phyloP scores from a whole-genome alignment of 1,140 invertebrate species.

The Homalodisca vitripennis region DNA sequence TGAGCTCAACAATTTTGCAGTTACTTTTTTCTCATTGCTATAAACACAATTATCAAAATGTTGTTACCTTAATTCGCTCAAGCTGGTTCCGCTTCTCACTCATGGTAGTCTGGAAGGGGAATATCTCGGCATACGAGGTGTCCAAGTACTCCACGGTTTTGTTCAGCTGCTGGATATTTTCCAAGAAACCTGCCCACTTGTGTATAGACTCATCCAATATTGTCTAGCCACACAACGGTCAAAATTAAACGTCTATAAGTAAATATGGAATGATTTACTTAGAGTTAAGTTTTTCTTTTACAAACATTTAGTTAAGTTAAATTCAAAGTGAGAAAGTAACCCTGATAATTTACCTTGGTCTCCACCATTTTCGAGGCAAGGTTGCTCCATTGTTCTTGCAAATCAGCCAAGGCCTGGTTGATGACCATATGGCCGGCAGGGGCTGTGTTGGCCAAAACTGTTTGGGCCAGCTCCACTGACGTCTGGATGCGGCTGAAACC shows the following conservation, averaged over 20 bases:
- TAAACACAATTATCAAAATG: too few relatives aligned
- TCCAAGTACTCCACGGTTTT: slow-evolving; percentile 81
- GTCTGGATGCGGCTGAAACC: slow-evolving; percentile 84
- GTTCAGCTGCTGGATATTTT: slow-evolving; percentile 81
- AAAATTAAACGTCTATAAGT: neutral
- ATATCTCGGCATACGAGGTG: slow-evolving; percentile 66
- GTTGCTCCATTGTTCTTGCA: slow-evolving; percentile 89
- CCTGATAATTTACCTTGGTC: slow-evolving; percentile 57
- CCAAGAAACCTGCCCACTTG: slow-evolving; percentile 84
- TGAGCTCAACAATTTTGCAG: too few relatives aligned
- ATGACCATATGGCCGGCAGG: slow-evolving; percentile 83
- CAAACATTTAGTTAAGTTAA: neutral
- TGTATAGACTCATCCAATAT: slow-evolving; percentile 87
- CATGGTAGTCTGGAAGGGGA: slow-evolving; percentile 74
- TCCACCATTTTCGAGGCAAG: slow-evolving; percentile 86
- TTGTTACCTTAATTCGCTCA: slow-evolving; percentile 74
- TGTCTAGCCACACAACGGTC: slow-evolving; percentile 51
- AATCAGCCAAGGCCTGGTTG: slow-evolving; percentile 74
- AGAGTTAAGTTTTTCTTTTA: neutral
- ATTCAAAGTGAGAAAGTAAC: neutral
- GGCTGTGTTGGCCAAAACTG: slow-evolving; percentile 90
- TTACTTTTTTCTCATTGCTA: too few relatives aligned
- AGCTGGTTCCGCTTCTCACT: slow-evolving; percentile 82
- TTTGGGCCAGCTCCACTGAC: slow-evolving; percentile 85
- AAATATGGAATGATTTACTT: neutral